Conservation (phyloP, 2,888 invertebrate species). For the Auanema freiburgensis region DNA sequence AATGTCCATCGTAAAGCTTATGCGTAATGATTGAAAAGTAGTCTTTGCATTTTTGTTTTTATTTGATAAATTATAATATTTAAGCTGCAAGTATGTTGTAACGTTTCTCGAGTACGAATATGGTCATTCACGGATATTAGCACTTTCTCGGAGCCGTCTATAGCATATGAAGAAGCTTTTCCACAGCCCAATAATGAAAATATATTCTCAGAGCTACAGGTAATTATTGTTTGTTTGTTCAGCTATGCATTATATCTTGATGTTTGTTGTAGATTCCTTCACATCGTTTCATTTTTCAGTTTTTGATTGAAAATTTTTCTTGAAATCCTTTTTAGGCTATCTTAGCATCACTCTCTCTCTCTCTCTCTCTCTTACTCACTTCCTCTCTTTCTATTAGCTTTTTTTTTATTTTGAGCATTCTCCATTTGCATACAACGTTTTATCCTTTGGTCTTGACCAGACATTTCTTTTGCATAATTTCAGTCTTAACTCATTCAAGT, state of each 20-base stretch:
- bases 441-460: too few species aligned
- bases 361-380: not conserved
- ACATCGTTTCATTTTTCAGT: not conserved
- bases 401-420: too few species aligned
- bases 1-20: not conserved
- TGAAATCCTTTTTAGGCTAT: too few species aligned
- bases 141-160: conserved; percentile 9
- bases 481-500: too few species aligned
- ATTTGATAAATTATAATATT: not conserved
- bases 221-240: not conserved
- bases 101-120: conserved; percentile 14
- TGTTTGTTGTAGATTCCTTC: too few species aligned
- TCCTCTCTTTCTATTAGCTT: not conserved
- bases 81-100: conserved; percentile 25
- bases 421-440: too few species aligned
- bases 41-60: not conserved
- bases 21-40: not conserved
- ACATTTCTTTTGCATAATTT: too few species aligned
- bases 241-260: too few species aligned
- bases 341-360: too few species aligned
- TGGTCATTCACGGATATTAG: conserved; percentile 12
- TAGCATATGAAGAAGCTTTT: conserved; percentile 13
- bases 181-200: conserved; percentile 12
- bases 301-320: not conserved
- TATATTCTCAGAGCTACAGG: conserved; percentile 21